These are phyloP conservation scores for Hyposmocoma kahamanoa DNA, from an alignment of 1,140 invertebrate species.

Conservation along the genomic window DNA sequence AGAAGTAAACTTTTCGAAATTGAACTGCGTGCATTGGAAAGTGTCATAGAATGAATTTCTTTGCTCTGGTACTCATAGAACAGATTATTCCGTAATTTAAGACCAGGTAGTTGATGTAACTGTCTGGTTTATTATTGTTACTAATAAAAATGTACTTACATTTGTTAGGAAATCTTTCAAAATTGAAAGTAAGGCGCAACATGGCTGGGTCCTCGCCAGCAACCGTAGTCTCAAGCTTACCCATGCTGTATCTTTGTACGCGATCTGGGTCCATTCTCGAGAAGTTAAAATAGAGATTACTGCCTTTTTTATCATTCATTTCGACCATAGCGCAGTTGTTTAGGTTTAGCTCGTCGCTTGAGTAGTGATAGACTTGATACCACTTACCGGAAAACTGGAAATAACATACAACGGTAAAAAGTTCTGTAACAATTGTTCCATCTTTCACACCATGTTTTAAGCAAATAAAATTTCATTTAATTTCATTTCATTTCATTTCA, in stretches of 20 bases:
- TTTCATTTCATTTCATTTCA: no score
- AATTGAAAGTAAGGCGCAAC: conserved; percentile 35
- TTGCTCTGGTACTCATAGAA: no score
- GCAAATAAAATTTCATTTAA: no score
- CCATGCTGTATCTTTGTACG: conserved; percentile 54
- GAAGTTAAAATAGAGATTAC: conserved; percentile 46
- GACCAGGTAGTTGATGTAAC: no score
- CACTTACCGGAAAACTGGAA: conserved; percentile 55
- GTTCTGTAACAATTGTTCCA: no score
- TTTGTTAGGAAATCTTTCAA: conserved; percentile 45
- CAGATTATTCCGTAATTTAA: no score
- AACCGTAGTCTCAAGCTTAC: conserved; percentile 32
- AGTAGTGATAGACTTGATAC: conserved; percentile 51
- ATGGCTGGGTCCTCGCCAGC: conserved; percentile 29
- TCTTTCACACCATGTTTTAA: no score
- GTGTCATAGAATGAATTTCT: no score
- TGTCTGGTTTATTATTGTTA: no score
- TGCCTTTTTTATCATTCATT: conserved; percentile 28
- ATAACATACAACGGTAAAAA: conserved; percentile 1
- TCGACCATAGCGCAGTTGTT: conserved; percentile 52
- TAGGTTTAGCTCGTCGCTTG: conserved; percentile 42
- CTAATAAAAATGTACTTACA: conserved; percentile 35
- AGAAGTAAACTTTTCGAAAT: no score
- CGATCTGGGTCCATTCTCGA: conserved; percentile 49
- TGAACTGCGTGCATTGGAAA: no score